phyloP scores from a whole-genome alignment of 2,797 vertebrate species.

The Sparus aurata region DNA sequence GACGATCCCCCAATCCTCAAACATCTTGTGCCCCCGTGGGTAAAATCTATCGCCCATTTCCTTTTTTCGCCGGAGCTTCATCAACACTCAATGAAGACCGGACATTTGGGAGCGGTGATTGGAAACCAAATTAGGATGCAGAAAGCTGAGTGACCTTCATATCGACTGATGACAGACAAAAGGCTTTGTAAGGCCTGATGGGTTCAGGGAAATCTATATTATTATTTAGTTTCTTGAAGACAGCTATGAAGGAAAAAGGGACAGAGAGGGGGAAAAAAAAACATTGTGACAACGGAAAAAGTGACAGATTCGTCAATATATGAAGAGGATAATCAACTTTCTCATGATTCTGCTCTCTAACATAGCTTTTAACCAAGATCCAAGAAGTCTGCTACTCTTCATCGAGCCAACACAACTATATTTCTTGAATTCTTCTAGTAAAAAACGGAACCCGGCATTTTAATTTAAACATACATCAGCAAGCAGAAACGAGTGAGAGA shows the following conservation, averaged over 20 bases:
- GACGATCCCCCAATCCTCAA: constrained; percentile 43
- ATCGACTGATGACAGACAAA: constrained; percentile 56
- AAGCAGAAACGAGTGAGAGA: constrained; percentile 2
- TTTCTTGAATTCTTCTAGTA: not conserved
- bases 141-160: constrained; percentile 55
- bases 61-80: constrained; percentile 42
- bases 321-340: not conserved
- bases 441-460: not conserved
- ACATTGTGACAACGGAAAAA: not conserved
- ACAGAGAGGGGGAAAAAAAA: not conserved
- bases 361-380: not conserved
- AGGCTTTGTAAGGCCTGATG: constrained; percentile 23
- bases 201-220: constrained; percentile 14
- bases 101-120: constrained; percentile 54
- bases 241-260: not conserved
- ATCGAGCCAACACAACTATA: not conserved
- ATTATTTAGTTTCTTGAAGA: constrained; percentile 27
- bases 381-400: not conserved
- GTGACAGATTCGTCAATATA: no score
- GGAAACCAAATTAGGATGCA: constrained; percentile 64
- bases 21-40: constrained; percentile 33
- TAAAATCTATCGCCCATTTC: constrained; percentile 71
- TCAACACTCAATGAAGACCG: constrained; percentile 49
- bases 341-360: not conserved
- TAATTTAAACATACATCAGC: not conserved